These are phyloP conservation scores for Dromiciops gliroides DNA, from an alignment of 2,113 vertebrate species.

Conservation along the genomic window DNA sequence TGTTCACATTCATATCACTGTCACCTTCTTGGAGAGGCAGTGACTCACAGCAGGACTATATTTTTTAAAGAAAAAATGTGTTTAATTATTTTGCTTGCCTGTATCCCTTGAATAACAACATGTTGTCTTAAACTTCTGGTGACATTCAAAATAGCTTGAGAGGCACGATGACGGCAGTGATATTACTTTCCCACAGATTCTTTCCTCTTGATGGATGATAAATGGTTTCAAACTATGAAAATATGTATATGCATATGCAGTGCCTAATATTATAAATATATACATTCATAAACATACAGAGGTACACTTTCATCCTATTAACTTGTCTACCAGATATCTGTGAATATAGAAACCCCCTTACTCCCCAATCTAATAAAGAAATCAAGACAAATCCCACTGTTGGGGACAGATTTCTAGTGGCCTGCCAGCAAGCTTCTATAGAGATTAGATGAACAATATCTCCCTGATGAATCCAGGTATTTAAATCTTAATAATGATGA, in stretches of 20 bases:
- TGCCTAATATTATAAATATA: constrained; percentile 57
- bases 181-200: constrained; percentile 14
- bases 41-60: neutral
- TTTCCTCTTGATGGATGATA: constrained; percentile 41
- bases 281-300: constrained; percentile 24
- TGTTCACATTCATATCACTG: constrained; percentile 31
- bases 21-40: constrained; percentile 25
- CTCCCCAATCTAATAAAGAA: constrained; percentile 26
- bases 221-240: constrained; percentile 44
- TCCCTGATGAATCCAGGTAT: neutral
- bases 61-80: constrained; percentile 52
- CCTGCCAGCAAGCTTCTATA: constrained; percentile 22
- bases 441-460: neutral
- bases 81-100: constrained; percentile 64
- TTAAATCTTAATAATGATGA: constrained; percentile 24
- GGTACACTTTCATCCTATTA: constrained; percentile 42
- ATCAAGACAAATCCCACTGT: constrained; percentile 27
- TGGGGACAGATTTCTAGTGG: constrained; percentile 18
- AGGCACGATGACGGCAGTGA: neutral
- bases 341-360: constrained; percentile 34
- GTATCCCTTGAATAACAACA: constrained; percentile 42
- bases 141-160: constrained; percentile 50
- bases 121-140: constrained; percentile 55
- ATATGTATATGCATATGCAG: neutral
- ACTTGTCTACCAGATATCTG: neutral